Percentiles rank a stretch among this genome's conserved stretches.
These are phyloP conservation scores for Isurus oxyrinchus DNA, from an alignment of 2,113 vertebrate species.

Conservation along the genomic window DNA sequence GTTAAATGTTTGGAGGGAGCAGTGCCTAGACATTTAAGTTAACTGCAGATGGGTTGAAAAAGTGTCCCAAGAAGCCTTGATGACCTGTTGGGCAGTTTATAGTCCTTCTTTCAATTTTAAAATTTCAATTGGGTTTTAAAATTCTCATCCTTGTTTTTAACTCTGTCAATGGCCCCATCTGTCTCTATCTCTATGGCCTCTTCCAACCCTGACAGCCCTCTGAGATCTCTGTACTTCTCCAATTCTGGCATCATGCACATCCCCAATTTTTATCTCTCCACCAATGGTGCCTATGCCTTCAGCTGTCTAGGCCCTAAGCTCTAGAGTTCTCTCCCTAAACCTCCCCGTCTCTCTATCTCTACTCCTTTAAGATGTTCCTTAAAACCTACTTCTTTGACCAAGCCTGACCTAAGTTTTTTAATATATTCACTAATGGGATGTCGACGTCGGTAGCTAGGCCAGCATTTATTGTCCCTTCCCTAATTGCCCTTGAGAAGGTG, in stretches of 20 bases:
- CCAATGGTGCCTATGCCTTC: too few species aligned
- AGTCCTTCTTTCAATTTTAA: background rate
- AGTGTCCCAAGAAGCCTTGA: background rate
- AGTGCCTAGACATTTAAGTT: background rate
- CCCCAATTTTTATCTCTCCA: background rate
- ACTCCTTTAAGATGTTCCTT: background rate
- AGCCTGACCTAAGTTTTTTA: background rate
- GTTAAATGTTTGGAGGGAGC: background rate
- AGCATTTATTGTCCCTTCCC: too few species aligned
- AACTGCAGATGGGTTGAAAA: background rate
- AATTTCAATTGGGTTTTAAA: background rate
- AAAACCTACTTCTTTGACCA: background rate
- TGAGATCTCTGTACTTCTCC: background rate
- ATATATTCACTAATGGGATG: too few species aligned
- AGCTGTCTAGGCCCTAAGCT: background rate
- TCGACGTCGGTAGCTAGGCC: too few species aligned
- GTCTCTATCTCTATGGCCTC: background rate
- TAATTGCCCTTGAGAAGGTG: too few species aligned
- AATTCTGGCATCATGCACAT: background rate
- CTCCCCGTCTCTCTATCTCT: background rate
- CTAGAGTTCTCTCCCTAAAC: background rate
- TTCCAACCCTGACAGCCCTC: background rate
- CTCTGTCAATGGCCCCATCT: background rate
- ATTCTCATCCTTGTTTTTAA: background rate
- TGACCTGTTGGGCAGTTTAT: background rate